phyloP scores from a whole-genome alignment of 1,140 invertebrate species.

The Scylla paramamosain region DNA sequence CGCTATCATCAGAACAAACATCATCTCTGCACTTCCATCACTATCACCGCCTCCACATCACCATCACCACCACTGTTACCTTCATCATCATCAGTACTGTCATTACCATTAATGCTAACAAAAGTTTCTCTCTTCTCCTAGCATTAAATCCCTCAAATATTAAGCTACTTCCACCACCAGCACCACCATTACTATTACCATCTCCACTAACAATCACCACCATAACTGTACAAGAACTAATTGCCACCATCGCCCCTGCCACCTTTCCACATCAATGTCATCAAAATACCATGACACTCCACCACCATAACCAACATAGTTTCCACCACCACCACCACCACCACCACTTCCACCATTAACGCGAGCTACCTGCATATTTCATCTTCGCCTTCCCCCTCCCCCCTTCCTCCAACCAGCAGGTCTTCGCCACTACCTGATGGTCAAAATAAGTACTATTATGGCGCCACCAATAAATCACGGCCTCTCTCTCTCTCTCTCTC shows the following conservation, averaged over 20 bases:
- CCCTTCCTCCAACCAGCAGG: not conserved
- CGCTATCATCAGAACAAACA: not conserved
- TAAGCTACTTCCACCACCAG: not conserved
- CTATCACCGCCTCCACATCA: not conserved
- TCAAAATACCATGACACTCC: not conserved
- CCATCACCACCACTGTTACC: not conserved
- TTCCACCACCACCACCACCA: not conserved
- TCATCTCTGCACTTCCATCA: not conserved
- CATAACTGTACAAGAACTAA: not conserved
- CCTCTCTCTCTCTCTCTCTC: not conserved
- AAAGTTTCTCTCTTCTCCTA: not conserved
- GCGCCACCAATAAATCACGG: conserved; percentile 6
- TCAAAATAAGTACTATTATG: conserved; percentile 24
- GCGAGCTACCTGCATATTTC: not conserved
- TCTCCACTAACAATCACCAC: not conserved
- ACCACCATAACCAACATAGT: not conserved
- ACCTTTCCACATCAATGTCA: not conserved
- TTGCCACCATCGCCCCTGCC: not conserved
- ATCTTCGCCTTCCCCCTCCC: not conserved
- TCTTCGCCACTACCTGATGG: not conserved
- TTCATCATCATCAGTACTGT: not conserved
- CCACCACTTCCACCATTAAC: not conserved
- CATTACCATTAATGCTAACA: not conserved
- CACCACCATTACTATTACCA: not conserved
- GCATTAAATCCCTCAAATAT: not conserved